Percentiles rank a stretch among this genome's conserved stretches.
These are phyloP conservation scores for Peromyscus californicus DNA, from an alignment of 2,113 vertebrate species.

Conservation along the genomic window DNA sequence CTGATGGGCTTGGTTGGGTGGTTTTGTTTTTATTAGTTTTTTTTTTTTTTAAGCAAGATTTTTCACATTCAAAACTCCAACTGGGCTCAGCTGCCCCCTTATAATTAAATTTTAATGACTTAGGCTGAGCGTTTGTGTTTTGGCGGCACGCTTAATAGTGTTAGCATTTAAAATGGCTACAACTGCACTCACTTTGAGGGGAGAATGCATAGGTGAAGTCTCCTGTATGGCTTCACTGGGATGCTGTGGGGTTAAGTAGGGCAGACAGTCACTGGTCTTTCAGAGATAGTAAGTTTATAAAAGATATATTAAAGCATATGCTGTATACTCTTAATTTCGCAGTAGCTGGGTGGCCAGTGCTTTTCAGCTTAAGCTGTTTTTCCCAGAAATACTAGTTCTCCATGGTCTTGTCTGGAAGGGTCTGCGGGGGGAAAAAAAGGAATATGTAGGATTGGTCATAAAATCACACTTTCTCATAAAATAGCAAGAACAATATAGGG, in stretches of 20 bases:
- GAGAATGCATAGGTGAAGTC: slow-evolving; percentile 53
- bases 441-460: not conserved
- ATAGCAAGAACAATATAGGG: not conserved
- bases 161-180: slow-evolving; percentile 88
- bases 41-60: slow-evolving; percentile 75
- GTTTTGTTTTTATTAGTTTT: slow-evolving; percentile 59
- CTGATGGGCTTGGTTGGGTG: slow-evolving; percentile 64
- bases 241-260: not conserved
- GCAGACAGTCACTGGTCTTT: not conserved
- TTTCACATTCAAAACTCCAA: slow-evolving; percentile 83
- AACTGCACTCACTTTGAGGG: slow-evolving; percentile 75
- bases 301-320: slow-evolving; percentile 48
- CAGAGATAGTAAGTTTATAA: not conserved
- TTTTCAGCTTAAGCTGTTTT: slow-evolving; percentile 30
- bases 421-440: not conserved
- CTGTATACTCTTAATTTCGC: not conserved
- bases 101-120: slow-evolving; percentile 90
- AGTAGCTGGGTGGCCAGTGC: not conserved
- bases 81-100: slow-evolving; percentile 90
- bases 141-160: slow-evolving; percentile 87
- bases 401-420: rapidly evolving
- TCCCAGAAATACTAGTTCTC: no score
- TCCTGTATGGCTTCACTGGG: slow-evolving; percentile 39
- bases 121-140: slow-evolving; percentile 88
- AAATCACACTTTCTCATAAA: slow-evolving; percentile 12